Percentiles rank a stretch among this genome's conserved stretches.
These are phyloP conservation scores for Apamea crenata DNA, from an alignment of 2,888 invertebrate genomes.

Conservation along the genomic window DNA sequence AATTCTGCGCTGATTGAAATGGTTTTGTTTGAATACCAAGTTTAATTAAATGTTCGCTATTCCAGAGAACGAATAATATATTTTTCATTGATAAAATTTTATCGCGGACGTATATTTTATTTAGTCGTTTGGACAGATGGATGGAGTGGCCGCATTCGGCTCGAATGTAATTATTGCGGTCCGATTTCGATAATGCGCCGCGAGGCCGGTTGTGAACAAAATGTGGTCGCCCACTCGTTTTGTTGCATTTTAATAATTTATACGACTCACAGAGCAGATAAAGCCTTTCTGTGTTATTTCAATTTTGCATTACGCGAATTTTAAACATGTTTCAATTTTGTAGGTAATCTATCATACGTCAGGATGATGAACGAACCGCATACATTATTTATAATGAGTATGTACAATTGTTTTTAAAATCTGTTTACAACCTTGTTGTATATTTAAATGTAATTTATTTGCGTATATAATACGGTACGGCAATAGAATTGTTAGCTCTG, in stretches of 20 bases:
- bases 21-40: slow-evolving; percentile 73
- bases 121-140: slow-evolving; percentile 84
- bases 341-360: slow-evolving; percentile 70
- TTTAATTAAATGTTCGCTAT: slow-evolving; percentile 77
- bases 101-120: slow-evolving; percentile 82
- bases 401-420: slow-evolving; percentile 50
- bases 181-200: slow-evolving; percentile 88
- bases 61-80: slow-evolving; percentile 77
- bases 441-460: slow-evolving; percentile 45
- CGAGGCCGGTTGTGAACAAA: slow-evolving; percentile 84
- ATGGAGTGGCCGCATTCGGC: slow-evolving; percentile 84
- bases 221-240: slow-evolving; percentile 86
- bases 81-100: slow-evolving; percentile 83
- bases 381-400: slow-evolving; percentile 58
- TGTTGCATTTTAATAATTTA: slow-evolving; percentile 89
- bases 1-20: slow-evolving; percentile 66
- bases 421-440: slow-evolving; percentile 39
- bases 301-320: slow-evolving; percentile 71
- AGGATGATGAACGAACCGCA: slow-evolving; percentile 66
- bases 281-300: slow-evolving; percentile 83
- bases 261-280: slow-evolving; percentile 82
- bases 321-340: slow-evolving; percentile 68
- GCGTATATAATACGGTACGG: slow-evolving; percentile 46
- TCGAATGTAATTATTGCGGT: slow-evolving; percentile 89
- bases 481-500: slow-evolving; percentile 66